These are phyloP conservation scores for Emmelina monodactyla DNA, from an alignment of 2,888 invertebrate genomes.

Conservation along the genomic window DNA sequence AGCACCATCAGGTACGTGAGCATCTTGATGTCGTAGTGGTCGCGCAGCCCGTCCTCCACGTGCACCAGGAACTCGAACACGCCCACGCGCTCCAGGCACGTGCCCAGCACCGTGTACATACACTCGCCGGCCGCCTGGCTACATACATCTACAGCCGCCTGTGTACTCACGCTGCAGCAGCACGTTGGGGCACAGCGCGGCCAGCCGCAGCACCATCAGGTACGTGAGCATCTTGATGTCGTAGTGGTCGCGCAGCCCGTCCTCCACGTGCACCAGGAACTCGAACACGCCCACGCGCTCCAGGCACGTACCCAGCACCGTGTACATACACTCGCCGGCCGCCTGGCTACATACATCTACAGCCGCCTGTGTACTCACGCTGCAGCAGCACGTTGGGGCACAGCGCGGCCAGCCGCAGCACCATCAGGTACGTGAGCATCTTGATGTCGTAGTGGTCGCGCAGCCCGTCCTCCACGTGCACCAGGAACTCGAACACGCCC, in stretches of 20 bases:
- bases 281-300: constrained; percentile 96
- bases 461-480: constrained; percentile 95
- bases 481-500: constrained; percentile 96
- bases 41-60: constrained; percentile 93
- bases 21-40: constrained; percentile 97
- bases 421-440: constrained; percentile 99
- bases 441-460: constrained; percentile 95
- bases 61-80: constrained; percentile 97
- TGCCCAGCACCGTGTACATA: constrained; percentile 98
- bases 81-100: constrained; percentile 94
- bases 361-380: too few relatives aligned
- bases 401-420: constrained; percentile 89
- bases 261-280: constrained; percentile 96
- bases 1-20: constrained; percentile 98
- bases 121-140: constrained; percentile 98
- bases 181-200: constrained; percentile 91
- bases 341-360: too few relatives aligned
- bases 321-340: constrained; percentile 99
- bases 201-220: constrained; percentile 94
- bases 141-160: too few relatives aligned
- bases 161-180: constrained; percentile 90
- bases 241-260: constrained; percentile 91
- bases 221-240: constrained; percentile 99
- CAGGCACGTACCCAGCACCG: constrained; percentile 92
- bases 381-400: constrained; percentile 94